Conservation (phyloP, 2,113 vertebrate genomes). For the Passer montanus region DNA sequence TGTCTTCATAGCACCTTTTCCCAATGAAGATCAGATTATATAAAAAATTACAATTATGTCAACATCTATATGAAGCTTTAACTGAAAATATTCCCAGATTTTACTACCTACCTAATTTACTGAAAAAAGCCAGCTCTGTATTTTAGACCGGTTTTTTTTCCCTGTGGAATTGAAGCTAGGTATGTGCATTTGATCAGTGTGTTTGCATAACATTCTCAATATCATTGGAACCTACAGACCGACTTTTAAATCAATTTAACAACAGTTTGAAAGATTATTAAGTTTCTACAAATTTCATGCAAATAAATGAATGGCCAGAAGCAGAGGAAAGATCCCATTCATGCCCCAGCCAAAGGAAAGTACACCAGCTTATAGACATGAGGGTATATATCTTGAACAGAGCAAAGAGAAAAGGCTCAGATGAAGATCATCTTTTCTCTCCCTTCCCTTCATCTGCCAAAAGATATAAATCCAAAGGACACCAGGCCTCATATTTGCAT, state of each 20-base stretch:
- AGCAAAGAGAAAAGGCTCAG: not conserved
- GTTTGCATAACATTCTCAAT: not conserved
- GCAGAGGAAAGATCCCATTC: not conserved
- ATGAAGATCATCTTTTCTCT: not conserved
- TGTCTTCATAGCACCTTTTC: not conserved
- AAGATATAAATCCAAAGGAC: not conserved
- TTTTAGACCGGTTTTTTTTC: not conserved
- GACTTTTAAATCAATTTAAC: not conserved
- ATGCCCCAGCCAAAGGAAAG: not conserved
- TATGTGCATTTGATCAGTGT: not conserved
- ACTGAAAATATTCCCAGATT: not conserved
- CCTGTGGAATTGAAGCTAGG: not conserved
- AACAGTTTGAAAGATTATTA: not conserved
- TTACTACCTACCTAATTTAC: not conserved
- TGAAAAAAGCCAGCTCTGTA: not conserved
- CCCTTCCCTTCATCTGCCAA: not conserved
- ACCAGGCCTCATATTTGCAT: not conserved
- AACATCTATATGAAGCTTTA: not conserved
- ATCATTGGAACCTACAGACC: not conserved
- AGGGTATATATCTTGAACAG: not conserved
- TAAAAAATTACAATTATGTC: not conserved
- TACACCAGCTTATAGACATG: not conserved
- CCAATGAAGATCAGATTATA: not conserved
- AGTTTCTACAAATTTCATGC: not conserved
- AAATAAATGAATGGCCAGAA: not conserved